Evolutionary conservation across 2,888 invertebrate genomes (phyloP).

Genomic region (Philopedon plagiatum): DNA sequence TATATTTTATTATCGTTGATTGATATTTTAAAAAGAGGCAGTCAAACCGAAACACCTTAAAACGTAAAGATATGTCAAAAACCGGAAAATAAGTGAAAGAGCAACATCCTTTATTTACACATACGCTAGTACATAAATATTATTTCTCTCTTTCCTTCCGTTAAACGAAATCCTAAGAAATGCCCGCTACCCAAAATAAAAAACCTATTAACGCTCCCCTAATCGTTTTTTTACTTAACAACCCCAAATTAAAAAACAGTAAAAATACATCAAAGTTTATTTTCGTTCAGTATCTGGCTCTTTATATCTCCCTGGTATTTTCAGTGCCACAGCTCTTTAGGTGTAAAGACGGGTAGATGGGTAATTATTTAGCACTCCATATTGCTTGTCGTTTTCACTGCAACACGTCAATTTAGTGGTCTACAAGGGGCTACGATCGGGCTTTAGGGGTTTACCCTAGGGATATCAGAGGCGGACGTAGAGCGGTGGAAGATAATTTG

Average conservation of each 20-base stretch:
- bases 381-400: slow-evolving; percentile 28
- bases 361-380: slow-evolving; percentile 44
- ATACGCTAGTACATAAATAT: no score
- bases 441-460: slow-evolving; percentile 7
- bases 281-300: neutral
- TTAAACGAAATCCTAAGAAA: neutral
- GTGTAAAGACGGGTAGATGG: slow-evolving; percentile 17
- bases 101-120: no score
- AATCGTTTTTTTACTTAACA: slow-evolving; percentile 1
- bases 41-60: no score
- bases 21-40: no score
- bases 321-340: slow-evolving; percentile 10
- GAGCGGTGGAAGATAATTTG: neutral
- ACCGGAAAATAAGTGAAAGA: no score
- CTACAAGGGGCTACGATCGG: slow-evolving; percentile 15
- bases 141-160: neutral
- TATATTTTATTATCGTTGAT: no score
- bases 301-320: slow-evolving; percentile 13
- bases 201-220: neutral
- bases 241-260: slow-evolving; percentile 14
- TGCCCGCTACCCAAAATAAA: neutral
- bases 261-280: slow-evolving; percentile 13
- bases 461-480: slow-evolving; percentile 7
- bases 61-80: no score
- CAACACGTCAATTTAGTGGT: slow-evolving; percentile 34